Evolutionary conservation across 2,888 invertebrate genomes (phyloP), one percentile per base, ranked within the genome.

Genomic region (Merodon equestris): DNA sequence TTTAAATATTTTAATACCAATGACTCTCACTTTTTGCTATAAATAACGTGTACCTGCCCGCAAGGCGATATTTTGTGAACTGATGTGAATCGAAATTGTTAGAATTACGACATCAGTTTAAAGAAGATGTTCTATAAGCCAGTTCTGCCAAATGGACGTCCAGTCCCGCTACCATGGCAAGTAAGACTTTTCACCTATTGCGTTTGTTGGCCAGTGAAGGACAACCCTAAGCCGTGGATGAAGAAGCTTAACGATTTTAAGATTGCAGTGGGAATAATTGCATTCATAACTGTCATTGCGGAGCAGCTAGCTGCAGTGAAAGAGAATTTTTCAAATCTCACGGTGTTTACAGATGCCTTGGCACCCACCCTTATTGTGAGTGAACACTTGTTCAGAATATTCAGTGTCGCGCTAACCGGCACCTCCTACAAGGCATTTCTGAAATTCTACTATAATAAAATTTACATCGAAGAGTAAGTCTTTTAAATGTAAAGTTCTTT

Each of bases 371-470:
- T 87, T 14, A 76, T 83, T 10, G 34, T 86, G 10, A 36, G 83
- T 12, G 87, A 87, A 60, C 48, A 83, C 10, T 83, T 84, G 38
- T 68, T 86, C 13, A 83, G 87, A 3, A 82, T 82, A 27, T 86
- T 83, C 15, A 81, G 84, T 57, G 45, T 85, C 71, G 85, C 85
- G 0, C n/a, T 81, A 27, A 73, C 81, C 1, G 82, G 83, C 12
- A 19, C 45, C 0, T 19, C 82, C 1, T 86, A 85, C 13, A 84
- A 85, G 34, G 18, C 17, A 0, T 72, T 86, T 18, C 13, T 87
- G 5, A 75, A 85, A 56, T 82, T 84, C 1, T 87, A 86, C 64
- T 87, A 82, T 63, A 45, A 57, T 0, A 81, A 82, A 10, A 85
- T 87, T 15, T 87, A 85, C 45, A 81, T 87, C 0, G 79, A 82